Percentiles rank a stretch among this genome's conserved stretches.
Evolutionary conservation across 2,113 vertebrate genomes (phyloP).

Genomic region (Trematomus loennbergii): DNA sequence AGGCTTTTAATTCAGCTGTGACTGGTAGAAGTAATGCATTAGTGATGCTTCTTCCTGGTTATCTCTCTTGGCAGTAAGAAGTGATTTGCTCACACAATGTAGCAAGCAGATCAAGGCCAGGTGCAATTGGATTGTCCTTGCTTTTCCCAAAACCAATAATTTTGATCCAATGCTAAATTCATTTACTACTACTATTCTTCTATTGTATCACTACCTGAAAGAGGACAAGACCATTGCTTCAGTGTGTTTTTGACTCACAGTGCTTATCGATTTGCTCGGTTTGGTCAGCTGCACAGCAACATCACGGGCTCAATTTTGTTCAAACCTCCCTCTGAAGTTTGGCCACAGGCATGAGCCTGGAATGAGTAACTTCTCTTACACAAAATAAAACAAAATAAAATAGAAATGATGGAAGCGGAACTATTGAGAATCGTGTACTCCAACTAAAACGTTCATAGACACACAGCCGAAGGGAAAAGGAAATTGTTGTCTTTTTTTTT

Average conservation of each 20-base stretch:
- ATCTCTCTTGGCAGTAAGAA: background rate
- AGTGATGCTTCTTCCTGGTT: background rate
- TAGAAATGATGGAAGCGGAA: conserved; percentile 12
- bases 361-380: conserved; percentile 8
- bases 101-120: background rate
- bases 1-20: background rate
- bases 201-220: background rate
- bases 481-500: conserved; percentile 11
- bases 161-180: background rate
- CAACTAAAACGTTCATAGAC: conserved; percentile 38
- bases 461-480: conserved; percentile 19
- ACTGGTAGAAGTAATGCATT: background rate
- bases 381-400: conserved; percentile 18
- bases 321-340: background rate
- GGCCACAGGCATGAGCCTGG: conserved; percentile 6
- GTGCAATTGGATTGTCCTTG: background rate
- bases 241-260: conserved; percentile 14
- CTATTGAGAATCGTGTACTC: conserved; percentile 47
- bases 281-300: conserved; percentile 42
- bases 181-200: background rate
- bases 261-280: conserved; percentile 36
- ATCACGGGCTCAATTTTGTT: conserved; percentile 23
- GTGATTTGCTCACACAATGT: background rate
- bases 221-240: conserved; percentile 2
- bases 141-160: background rate